These are phyloP conservation scores for Pomacea maculata DNA, from an alignment of 1,140 invertebrate genomes.

Conservation along the genomic window DNA sequence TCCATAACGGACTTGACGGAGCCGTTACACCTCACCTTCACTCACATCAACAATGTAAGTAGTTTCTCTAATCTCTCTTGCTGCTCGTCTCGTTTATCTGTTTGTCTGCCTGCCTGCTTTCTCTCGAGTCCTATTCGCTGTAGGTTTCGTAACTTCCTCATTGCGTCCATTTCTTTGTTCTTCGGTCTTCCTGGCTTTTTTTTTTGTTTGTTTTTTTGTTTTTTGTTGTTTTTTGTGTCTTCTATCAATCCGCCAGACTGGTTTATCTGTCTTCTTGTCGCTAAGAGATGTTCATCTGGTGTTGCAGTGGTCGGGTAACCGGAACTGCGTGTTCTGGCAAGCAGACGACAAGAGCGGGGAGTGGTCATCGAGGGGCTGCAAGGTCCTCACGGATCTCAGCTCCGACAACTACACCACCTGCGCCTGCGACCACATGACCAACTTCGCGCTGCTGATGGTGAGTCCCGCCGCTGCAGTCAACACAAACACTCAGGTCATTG, in stretches of 20 bases:
- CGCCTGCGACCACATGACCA: slow-evolving; percentile 47
- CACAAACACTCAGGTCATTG: background rate
- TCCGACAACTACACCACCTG: slow-evolving; percentile 30
- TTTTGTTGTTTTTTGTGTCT: background rate
- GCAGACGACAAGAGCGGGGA: no score
- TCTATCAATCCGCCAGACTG: no score
- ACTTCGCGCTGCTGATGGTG: slow-evolving; percentile 49
- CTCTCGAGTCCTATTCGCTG: no score
- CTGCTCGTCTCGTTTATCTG: no score
- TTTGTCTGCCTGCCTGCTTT: background rate
- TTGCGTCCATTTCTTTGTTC: no score
- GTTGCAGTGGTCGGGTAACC: slow-evolving; percentile 36
- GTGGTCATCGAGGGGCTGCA: slow-evolving; percentile 41
- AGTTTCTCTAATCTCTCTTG: no score
- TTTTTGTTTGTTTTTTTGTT: background rate
- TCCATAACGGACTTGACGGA: slow-evolving; percentile 23
- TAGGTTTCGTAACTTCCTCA: no score
- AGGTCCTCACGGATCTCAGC: slow-evolving; percentile 4
- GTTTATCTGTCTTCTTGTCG: no score
- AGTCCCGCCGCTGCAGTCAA: background rate
- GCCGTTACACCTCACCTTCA: slow-evolving; percentile 31
- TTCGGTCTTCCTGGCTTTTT: background rate
- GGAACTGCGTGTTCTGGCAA: slow-evolving; percentile 45
- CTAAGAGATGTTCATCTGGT: no score
- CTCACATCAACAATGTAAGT: slow-evolving; percentile 26